Evolutionary conservation across 2,888 invertebrate genomes (phyloP).

Genomic region (Magallana nippona): DNA sequence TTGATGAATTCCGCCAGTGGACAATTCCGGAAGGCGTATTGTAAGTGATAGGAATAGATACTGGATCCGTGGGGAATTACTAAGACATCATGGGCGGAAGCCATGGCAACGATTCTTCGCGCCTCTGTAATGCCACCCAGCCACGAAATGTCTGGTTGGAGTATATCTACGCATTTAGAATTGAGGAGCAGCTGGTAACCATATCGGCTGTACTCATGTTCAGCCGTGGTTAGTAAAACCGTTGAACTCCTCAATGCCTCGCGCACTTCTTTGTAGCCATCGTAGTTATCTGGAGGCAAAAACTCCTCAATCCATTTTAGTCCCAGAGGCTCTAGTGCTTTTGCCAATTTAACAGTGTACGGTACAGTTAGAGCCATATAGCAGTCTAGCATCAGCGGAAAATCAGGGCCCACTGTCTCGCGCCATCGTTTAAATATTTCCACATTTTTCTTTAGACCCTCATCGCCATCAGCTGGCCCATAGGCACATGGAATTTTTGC

Average conservation of each 20-base stretch:
- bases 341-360: constrained; percentile 73
- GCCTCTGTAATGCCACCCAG: constrained; percentile 78
- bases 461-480: constrained; percentile 75
- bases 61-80: constrained; percentile 78
- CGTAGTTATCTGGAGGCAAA: constrained; percentile 76
- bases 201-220: constrained; percentile 77
- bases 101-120: constrained; percentile 75
- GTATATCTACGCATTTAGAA: constrained; percentile 74
- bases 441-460: constrained; percentile 74
- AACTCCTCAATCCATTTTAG: constrained; percentile 78
- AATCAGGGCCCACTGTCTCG: constrained; percentile 75
- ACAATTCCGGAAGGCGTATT: constrained; percentile 76
- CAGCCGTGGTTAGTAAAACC: constrained; percentile 75
- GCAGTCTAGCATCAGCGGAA: constrained; percentile 76
- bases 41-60: constrained; percentile 77
- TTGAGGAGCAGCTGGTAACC: constrained; percentile 74
- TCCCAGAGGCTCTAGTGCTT: constrained; percentile 71
- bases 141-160: constrained; percentile 79
- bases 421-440: constrained; percentile 73
- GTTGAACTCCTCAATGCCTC: constrained; percentile 68
- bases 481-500: constrained; percentile 75
- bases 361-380: constrained; percentile 76
- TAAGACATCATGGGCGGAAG: constrained; percentile 73
- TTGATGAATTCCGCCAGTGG: constrained; percentile 77
- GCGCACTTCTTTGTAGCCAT: constrained; percentile 71